Evolutionary conservation across 2,888 invertebrate genomes (phyloP).

Genomic region (Nasonia oneida): DNA sequence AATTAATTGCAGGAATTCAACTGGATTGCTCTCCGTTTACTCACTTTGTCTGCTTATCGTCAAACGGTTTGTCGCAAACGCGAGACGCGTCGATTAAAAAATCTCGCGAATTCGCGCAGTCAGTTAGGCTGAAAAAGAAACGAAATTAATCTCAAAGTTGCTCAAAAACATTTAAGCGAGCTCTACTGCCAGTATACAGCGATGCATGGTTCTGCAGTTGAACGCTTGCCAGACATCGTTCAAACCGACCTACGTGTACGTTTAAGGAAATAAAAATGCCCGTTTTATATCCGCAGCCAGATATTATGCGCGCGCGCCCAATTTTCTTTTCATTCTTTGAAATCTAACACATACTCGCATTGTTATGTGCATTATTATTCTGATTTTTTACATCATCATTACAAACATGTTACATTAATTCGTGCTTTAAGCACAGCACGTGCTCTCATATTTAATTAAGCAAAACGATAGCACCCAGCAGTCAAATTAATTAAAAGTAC

Average conservation of each 20-base stretch:
- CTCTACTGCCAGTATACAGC: not conserved
- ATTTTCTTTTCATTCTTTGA: not conserved
- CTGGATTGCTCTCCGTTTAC: not conserved
- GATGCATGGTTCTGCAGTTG: slow-evolving; percentile 4
- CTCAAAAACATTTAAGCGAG: not conserved
- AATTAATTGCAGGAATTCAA: not conserved
- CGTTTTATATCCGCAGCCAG: not conserved
- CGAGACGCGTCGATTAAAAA: not conserved
- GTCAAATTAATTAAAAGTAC: slow-evolving; percentile 3
- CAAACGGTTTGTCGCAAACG: too few relatives aligned
- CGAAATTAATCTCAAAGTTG: slow-evolving; percentile 13
- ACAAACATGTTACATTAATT: not conserved
- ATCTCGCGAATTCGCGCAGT: not conserved
- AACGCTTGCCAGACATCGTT: slow-evolving; percentile 5
- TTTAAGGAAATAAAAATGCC: not conserved
- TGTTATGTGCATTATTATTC: too few relatives aligned
- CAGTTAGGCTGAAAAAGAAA: not conserved
- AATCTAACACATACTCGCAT: too few relatives aligned
- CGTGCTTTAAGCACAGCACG: not conserved
- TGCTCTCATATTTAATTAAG: not conserved
- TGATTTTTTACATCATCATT: too few relatives aligned
- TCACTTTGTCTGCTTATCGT: not conserved
- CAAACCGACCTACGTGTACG: not conserved
- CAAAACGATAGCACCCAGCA: not conserved
- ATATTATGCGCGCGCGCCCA: not conserved